Percentiles rank a stretch among this genome's conserved stretches.
Conservation (phyloP, 2,113 vertebrate genomes). For the Falco punctatus region DNA sequence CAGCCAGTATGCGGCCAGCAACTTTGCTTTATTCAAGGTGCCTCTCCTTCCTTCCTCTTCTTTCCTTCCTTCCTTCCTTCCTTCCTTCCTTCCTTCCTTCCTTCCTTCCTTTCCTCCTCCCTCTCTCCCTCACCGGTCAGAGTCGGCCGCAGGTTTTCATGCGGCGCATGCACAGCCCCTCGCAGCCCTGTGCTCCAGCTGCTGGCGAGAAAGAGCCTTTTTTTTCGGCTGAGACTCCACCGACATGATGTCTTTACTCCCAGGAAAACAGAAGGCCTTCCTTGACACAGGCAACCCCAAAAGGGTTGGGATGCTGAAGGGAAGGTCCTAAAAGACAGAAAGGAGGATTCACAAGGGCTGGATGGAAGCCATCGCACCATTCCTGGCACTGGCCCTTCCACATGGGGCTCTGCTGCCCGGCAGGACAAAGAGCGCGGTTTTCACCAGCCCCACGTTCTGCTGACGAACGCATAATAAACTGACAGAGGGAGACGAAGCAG, state of each 20-base stretch:
- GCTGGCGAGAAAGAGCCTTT: conserved; percentile 45
- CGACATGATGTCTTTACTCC: conserved; percentile 13
- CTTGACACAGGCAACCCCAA: conserved; percentile 39
- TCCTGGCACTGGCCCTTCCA: conserved; percentile 65
- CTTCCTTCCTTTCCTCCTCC: not conserved
- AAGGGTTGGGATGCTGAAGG: conserved; percentile 51
- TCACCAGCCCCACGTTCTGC: conserved; percentile 66
- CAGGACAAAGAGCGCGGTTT: conserved; percentile 77
- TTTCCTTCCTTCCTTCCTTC: not conserved
- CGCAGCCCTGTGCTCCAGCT: conserved; percentile 60
- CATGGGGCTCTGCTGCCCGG: conserved; percentile 65
- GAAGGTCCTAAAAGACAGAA: conserved; percentile 60
- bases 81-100: not conserved
- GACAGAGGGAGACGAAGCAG: conserved; percentile 62
- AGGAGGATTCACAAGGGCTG: conserved; percentile 77
- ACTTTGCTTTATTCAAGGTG: not conserved
- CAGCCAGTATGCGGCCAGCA: not conserved
- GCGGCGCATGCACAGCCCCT: not conserved
- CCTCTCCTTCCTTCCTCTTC: not conserved
- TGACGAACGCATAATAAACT: conserved; percentile 78
- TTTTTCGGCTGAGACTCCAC: not conserved
- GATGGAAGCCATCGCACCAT: conserved; percentile 70
- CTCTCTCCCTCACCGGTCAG: not conserved
- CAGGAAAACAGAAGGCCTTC: conserved; percentile 71
- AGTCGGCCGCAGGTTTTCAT: not conserved